Evolutionary conservation across 2,113 vertebrate species (phyloP).

Genomic region (Campylomormyrus tamandua): DNA sequence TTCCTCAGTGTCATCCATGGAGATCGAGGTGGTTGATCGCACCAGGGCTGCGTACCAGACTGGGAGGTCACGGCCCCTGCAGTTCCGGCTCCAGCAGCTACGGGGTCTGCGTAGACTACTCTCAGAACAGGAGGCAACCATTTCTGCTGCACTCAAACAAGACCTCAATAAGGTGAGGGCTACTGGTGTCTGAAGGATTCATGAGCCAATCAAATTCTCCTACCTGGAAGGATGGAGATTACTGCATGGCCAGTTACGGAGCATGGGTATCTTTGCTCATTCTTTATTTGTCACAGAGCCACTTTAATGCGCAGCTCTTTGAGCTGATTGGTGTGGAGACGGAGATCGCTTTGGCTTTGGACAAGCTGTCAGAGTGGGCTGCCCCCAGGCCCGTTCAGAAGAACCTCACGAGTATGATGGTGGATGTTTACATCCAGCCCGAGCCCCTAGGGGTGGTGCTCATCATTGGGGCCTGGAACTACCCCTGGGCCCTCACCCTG

Average conservation of each 20-base stretch:
- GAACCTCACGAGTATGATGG: constrained; percentile 60
- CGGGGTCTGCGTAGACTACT: constrained; percentile 51
- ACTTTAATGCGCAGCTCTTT: constrained; percentile 42
- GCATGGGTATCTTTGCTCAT: not conserved
- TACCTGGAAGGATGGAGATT: not conserved
- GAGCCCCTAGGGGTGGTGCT: constrained; percentile 84
- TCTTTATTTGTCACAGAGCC: not conserved
- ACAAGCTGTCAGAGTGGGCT: constrained; percentile 69
- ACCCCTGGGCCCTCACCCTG: constrained; percentile 70
- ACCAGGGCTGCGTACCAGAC: constrained; percentile 48
- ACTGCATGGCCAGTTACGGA: not conserved
- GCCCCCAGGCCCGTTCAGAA: constrained; percentile 60
- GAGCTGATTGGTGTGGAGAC: constrained; percentile 66
- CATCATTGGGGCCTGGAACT: constrained; percentile 89
- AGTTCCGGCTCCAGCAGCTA: constrained; percentile 60
- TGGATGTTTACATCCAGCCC: constrained; percentile 62
- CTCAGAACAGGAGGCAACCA: constrained; percentile 42
- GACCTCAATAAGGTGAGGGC: constrained; percentile 55
- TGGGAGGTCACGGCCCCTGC: constrained; percentile 46
- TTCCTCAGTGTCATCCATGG: constrained; percentile 32
- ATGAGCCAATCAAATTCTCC: not conserved
- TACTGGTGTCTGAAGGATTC: not conserved
- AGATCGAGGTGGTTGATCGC: constrained; percentile 30
- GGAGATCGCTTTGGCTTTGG: constrained; percentile 59
- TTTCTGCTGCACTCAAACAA: constrained; percentile 36